Percentiles rank a stretch among this genome's conserved stretches.
Evolutionary conservation across 2,888 invertebrate species (phyloP).

Genomic region (Papilio elwesi): DNA sequence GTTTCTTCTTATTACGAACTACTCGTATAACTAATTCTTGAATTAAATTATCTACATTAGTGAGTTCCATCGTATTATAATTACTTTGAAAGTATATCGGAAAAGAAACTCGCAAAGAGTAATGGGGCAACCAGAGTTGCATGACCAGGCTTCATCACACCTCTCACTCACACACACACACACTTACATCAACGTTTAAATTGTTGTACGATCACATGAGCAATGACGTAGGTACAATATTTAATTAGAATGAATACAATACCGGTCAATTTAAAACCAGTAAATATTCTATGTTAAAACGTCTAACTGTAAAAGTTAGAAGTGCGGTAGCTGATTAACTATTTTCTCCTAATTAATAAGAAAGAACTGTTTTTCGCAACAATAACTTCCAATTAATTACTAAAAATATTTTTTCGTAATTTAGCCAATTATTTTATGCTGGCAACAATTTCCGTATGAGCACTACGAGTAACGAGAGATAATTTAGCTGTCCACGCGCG

Average conservation of each 20-base stretch:
- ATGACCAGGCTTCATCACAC: no score
- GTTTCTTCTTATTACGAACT: neutral
- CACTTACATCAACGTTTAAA: no score
- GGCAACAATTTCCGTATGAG: neutral
- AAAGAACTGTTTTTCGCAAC: neutral
- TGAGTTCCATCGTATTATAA: neutral
- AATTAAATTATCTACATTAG: no score
- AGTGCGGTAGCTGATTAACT: neutral
- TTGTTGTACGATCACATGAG: no score
- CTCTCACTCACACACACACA: no score
- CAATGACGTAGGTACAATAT: no score
- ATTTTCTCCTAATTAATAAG: neutral
- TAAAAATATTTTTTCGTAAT: neutral
- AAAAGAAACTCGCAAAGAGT: neutral
- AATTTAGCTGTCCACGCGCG: constrained; percentile 14
- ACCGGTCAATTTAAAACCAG: no score
- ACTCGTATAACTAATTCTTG: neutral
- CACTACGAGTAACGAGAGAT: constrained; percentile 7
- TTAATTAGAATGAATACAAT: no score
- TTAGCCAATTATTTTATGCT: constrained; percentile 17
- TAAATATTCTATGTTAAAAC: no score
- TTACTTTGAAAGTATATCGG: constrained; percentile 14
- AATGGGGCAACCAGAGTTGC: no score
- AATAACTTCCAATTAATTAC: constrained; percentile 10
- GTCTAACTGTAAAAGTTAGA: neutral